Percentiles rank a stretch among this genome's conserved stretches.
These are phyloP conservation scores for Ernsta delagoae DNA, from an alignment of 2,888 invertebrate genomes.

Conservation along the genomic window DNA sequence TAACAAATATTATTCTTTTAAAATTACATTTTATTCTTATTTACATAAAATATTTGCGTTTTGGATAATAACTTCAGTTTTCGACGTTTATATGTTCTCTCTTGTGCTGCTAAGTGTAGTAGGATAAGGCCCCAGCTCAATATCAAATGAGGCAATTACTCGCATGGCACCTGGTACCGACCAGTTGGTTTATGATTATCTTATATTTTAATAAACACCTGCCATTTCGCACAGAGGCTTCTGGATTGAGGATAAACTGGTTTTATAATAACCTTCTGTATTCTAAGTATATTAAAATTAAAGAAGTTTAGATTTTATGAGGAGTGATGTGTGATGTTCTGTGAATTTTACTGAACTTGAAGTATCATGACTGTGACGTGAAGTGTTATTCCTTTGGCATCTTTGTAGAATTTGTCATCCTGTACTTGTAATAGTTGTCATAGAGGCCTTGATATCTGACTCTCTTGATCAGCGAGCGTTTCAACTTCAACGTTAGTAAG, in stretches of 20 bases:
- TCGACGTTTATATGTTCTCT: no score
- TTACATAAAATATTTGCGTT: no score
- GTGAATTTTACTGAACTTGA: no score
- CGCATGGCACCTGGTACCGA: slow-evolving; percentile 18
- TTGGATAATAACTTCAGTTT: no score
- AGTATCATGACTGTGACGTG: no score
- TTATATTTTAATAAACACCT: slow-evolving; percentile 30
- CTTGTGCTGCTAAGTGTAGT: neutral
- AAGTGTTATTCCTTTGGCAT: no score
- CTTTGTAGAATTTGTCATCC: no score
- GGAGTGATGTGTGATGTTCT: no score
- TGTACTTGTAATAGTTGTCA: neutral
- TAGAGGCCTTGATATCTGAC: no score
- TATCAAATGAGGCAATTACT: slow-evolving; percentile 28
- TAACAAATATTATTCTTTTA: neutral
- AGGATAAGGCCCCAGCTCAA: slow-evolving; percentile 8
- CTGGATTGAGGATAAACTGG: neutral
- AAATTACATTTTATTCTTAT: no score
- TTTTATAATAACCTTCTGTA: neutral
- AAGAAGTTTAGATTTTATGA: no score
- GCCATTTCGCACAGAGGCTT: slow-evolving; percentile 14
- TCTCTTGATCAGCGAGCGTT: no score
- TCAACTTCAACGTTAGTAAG: slow-evolving; percentile 1
- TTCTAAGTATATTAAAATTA: neutral
- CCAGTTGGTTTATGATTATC: slow-evolving; percentile 19